Evolutionary conservation across 2,888 invertebrate species (phyloP).

Genomic region (Pheosia gnoma): DNA sequence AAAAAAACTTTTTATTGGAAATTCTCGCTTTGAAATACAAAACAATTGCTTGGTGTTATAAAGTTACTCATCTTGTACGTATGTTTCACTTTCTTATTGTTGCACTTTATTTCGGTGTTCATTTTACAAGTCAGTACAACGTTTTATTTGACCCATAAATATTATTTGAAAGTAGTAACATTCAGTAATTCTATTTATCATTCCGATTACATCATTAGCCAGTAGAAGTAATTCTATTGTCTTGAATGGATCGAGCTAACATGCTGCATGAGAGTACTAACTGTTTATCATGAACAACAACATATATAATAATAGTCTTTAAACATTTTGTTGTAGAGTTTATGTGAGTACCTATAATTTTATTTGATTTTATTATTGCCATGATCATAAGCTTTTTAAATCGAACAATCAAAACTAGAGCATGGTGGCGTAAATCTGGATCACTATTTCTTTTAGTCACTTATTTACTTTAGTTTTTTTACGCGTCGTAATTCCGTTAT

Average conservation of each 20-base stretch:
- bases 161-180: slow-evolving; percentile 66
- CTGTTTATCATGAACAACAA: slow-evolving; percentile 39
- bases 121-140: slow-evolving; percentile 54
- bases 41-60: slow-evolving; percentile 79
- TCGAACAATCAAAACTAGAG: slow-evolving; percentile 44
- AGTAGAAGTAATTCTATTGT: slow-evolving; percentile 66
- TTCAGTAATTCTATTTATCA: slow-evolving; percentile 53
- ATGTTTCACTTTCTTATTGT: slow-evolving; percentile 71
- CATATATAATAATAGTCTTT: neutral
- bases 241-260: slow-evolving; percentile 67
- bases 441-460: neutral
- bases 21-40: slow-evolving; percentile 75
- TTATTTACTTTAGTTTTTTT: slow-evolving; percentile 40
- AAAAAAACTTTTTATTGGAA: slow-evolving; percentile 60
- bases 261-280: slow-evolving; percentile 68
- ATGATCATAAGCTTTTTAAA: slow-evolving; percentile 41
- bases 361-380: slow-evolving; percentile 20
- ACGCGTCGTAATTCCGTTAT: slow-evolving; percentile 38
- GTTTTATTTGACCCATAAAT: slow-evolving; percentile 53
- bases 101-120: slow-evolving; percentile 78
- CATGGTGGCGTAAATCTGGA: slow-evolving; percentile 54
- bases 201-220: slow-evolving; percentile 68
- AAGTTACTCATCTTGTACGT: slow-evolving; percentile 64
- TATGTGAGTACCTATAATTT: neutral
- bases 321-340: neutral